These are phyloP conservation scores for Lacanobia wlatinum DNA, from an alignment of 2,888 invertebrate species.

Conservation along the genomic window DNA sequence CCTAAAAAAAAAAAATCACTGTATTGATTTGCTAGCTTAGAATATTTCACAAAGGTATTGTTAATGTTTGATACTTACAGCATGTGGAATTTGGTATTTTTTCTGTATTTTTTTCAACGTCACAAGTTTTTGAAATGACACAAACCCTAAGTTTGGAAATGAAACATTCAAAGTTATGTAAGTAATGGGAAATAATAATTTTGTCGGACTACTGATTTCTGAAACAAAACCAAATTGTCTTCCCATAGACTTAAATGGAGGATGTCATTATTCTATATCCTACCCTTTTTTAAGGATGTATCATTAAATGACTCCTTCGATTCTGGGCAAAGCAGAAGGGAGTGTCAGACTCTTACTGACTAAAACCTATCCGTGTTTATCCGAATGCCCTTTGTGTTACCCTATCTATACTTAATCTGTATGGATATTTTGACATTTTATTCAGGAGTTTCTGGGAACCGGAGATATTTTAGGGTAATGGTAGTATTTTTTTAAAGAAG, in stretches of 20 bases:
- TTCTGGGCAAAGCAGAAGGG: too few relatives aligned
- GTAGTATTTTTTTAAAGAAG: not conserved
- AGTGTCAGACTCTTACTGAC: too few relatives aligned
- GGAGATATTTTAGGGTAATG: not conserved
- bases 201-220: not conserved
- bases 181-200: not conserved
- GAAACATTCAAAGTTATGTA: not conserved
- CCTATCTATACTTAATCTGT: too few relatives aligned
- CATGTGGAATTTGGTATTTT: not conserved
- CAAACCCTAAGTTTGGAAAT: slow-evolving; percentile 4
- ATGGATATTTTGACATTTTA: too few relatives aligned
- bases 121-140: not conserved
- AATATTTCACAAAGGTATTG: slow-evolving; percentile 30
- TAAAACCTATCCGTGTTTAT: too few relatives aligned
- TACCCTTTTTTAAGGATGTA: too few relatives aligned
- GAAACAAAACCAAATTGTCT: not conserved
- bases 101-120: not conserved
- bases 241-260: too few relatives aligned
- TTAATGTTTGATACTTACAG: slow-evolving; percentile 34
- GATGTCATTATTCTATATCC: too few relatives aligned
- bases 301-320: too few relatives aligned
- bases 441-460: not conserved
- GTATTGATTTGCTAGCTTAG: slow-evolving; percentile 34
- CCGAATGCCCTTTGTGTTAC: too few relatives aligned
- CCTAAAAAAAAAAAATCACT: slow-evolving; percentile 41